Base-by-base conservation (phyloP, 2,797 vertebrate species). In the Aplochiton taeniatus region DNA sequence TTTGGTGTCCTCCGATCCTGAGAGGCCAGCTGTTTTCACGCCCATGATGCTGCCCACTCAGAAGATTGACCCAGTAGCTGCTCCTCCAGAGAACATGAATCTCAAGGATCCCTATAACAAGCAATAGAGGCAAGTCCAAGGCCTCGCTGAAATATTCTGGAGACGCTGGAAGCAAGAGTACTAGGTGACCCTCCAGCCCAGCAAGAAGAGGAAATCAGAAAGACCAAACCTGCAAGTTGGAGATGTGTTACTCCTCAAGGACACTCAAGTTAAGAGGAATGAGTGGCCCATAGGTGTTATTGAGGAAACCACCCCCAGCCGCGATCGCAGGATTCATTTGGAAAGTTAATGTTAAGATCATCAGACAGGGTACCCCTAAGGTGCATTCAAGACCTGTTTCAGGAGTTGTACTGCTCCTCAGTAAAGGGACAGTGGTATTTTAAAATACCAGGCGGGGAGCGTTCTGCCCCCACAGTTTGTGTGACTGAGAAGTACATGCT, bases 1-100 rank as follows among this genome's bases (percentile, higher is more conserved):
- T 31, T 52, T 58, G 1, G 66, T 72, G 13, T 72, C 65, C 8
- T 31, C 58, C 1, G 58, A 72, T 44, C 57, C 58, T 47, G 69
- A 72, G 13, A 61, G 46, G 8, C 70, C 70, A 5, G 4, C 44
- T 13, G 11, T 66, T 31, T 46, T 64, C 16, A 63, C 50, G 17
- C 59, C 68, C 11, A 41, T 50, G 8, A 47, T 12, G 31, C 31
- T 31, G 31, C 31, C 6, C 31, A 31, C 31, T 31, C 31, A 31
- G 6, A 31, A 31, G 31, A 31, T 31, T 31, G 46, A 18, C 18
- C 31, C 48, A 51, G 47, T 51, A 9, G 31, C n/a, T n/a, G 31
- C 60, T 47, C 20, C 60, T 47, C 10, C n/a, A 19, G 9, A 47
- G 18, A 51, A 19, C 41, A 8, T 20, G 46, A 52, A 12, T 31